These are phyloP conservation scores for Fregata magnificens DNA, from an alignment of 2,113 vertebrate species.

Conservation along the genomic window DNA sequence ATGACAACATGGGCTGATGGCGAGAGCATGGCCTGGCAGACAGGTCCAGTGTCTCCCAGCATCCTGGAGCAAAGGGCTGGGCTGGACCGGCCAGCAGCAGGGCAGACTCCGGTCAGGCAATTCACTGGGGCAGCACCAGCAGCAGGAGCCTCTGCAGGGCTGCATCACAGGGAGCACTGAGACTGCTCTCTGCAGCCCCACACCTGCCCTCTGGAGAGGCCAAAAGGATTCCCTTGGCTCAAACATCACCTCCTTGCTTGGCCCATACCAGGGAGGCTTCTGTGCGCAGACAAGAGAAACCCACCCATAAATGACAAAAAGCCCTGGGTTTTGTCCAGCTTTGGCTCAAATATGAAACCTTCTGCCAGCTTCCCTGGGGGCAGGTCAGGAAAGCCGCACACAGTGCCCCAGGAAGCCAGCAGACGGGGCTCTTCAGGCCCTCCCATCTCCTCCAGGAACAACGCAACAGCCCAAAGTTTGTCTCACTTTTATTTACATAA, in stretches of 20 bases:
- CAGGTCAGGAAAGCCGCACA: not conserved
- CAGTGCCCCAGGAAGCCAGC: not conserved
- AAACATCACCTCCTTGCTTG: too few relatives aligned
- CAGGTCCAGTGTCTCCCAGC: fast-evolving
- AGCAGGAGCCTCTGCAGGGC: not conserved
- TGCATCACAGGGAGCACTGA: not conserved
- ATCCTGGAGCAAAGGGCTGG: not conserved
- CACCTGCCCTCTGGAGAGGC: not conserved
- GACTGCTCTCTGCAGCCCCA: fast-evolving
- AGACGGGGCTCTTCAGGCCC: not conserved
- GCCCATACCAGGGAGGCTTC: not conserved
- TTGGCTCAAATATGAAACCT: not conserved
- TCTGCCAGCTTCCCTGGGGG: not conserved
- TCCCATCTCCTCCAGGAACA: not conserved
- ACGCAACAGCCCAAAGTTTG: not conserved
- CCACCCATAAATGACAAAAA: not conserved
- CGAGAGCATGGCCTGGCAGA: fast-evolving
- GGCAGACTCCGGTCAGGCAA: fast-evolving
- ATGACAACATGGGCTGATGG: fast-evolving
- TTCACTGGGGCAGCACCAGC: not conserved
- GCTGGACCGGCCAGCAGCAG: fast-evolving
- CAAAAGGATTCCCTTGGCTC: too few relatives aligned
- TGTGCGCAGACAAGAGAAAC: not conserved
- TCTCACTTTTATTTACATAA: slow-evolving; percentile 64
- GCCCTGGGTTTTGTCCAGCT: not conserved